Base-by-base conservation (phyloP, 2,888 invertebrate genomes). In the Agriopis leucophaearia region DNA sequence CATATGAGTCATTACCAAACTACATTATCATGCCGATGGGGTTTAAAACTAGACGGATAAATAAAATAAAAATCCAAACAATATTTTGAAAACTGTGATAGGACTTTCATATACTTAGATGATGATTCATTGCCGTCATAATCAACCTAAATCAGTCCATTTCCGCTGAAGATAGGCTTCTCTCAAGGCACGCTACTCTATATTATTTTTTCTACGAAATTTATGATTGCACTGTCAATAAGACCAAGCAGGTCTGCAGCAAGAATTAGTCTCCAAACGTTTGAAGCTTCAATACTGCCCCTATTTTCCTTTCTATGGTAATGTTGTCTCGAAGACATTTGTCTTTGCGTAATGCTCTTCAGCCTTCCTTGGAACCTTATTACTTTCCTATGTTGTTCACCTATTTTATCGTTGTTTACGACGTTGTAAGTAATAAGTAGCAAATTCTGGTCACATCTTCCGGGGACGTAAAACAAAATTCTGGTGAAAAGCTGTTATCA, bases 321-420 rank as follows among this genome's bases (percentile, higher is more conserved):
- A 92, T 92, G 86, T 80, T 82, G 86, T 86, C 85, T 87, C 88
- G 77, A 81, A 87, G 87, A 90, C 90, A 92, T 92, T 92, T 91
- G 89, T 91, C 91, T 91, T 87, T 87, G 78, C 82, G 85, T 89
- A 90, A 90, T 89, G 82, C 87, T 84, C 77, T 75, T 83, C 81
- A 83, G 86, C 84, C 83, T 84, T 84, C 78, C 82, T 82, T 76
- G 73, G 75, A 80, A 82, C 84, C 80, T 86, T 87, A 88, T 89
- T 88, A 88, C 88, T 87, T 88, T 87, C 80, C 86, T 78, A 88
- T 87, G 84, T 83, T 83, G 78, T 86, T 85, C 83, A 85, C 84
- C 84, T 84, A 83, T 79, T 85, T 82, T 85, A 85, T 86, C 81
- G 79, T 85, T 87, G 80, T 88, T 86, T 88, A 87, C 81, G 86